Evolutionary conservation across 2,797 vertebrate genomes (phyloP), one percentile per base, ranked within the genome.

Genomic region (Xenentodon cancila): DNA sequence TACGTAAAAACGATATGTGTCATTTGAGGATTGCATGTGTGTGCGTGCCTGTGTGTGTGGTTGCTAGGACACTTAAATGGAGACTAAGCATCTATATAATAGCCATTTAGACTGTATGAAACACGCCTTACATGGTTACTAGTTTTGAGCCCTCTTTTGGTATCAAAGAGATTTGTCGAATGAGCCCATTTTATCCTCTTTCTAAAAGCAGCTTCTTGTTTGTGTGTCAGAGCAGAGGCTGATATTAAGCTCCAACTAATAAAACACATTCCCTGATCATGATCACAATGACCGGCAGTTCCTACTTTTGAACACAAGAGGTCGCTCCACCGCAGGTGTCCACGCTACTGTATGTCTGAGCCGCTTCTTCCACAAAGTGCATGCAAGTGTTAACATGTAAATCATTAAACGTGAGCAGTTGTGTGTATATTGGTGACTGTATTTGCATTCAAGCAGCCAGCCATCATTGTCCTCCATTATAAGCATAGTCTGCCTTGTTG

Each of bases 401-500:
- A 21, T 64, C 48, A 27, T 34, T 70, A 42, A 43, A 50, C 53
- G 53, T 48, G 59, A 53, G 53, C 5, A 21, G 40, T 21, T n/a
- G 16, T 71, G 49, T 58, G 32, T 20, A 21, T 1, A 16, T 45
- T 40, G 37, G 37, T 40, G 34, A 15, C 12, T 15, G 25, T 43
- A 19, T 66, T 43, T 64, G 75, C 42, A 46, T 42, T 62, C 34
- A 21, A 27, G 59, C 61, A 54, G 62, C 48, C 79, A 59, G 40
- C 25, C 42, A 83, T 89, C 83, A 56, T 54, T 92, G 95, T 79
- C 96, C 95, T 84, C 95, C 95, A 0, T 96, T 95, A 78, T 96
- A 97, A 58, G 95, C 95, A 62, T 97, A 97, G 84, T 97, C 95
- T 0, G 96, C 96, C 84, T 97, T 97, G 92, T 97, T 97, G 92